Base-by-base conservation (phyloP, 2,113 vertebrate genomes). In the Solea solea region DNA sequence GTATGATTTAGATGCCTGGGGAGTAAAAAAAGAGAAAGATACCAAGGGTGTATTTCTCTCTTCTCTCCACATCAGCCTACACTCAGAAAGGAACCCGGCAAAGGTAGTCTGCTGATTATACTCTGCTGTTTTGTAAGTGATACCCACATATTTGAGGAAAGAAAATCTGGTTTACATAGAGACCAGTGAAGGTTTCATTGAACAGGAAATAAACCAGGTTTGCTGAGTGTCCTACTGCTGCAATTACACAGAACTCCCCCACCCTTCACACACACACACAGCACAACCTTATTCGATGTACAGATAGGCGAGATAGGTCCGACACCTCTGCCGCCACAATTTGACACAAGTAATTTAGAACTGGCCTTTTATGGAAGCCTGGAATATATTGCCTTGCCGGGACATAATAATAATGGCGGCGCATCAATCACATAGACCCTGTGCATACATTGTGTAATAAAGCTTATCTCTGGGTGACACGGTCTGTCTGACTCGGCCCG, bases 391-490 rank as follows among this genome's bases (percentile, higher is more conserved):
- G 89, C 86, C 88, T 86, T 42, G 61, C 81, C 77, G 69, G 76
- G 74, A 87, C 86, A 85, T 86, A 82, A 89, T 86, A 90, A 91
- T 92, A 93, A 93, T 87, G 83, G 89, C 86, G 79, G 55, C 63
- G 86, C 92, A 93, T 93, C 91, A 91, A 92, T 93, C 93, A 93
- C 78, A 81, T 69, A 10, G 76, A 55, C 51, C 57, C 69, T 60
- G 72, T 76, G 88, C 88, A 87, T 84, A 90, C 85, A 80, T 85
- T 80, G 81, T 80, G 90, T 88, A 92, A 91, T 93, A 91, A 91
- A 88, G 88, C 93, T 94, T 93, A 94, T 94, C 93, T 92, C 77
- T 46, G 80, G 78, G 81, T 90, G 90, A 90, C 92, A 93, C 90
- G 80, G 90, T 72, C 84, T 70, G 92, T 90, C 87, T 86, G 90